Base-by-base conservation (phyloP, 2,113 vertebrate species). In the Gymnorhina tibicen region DNA sequence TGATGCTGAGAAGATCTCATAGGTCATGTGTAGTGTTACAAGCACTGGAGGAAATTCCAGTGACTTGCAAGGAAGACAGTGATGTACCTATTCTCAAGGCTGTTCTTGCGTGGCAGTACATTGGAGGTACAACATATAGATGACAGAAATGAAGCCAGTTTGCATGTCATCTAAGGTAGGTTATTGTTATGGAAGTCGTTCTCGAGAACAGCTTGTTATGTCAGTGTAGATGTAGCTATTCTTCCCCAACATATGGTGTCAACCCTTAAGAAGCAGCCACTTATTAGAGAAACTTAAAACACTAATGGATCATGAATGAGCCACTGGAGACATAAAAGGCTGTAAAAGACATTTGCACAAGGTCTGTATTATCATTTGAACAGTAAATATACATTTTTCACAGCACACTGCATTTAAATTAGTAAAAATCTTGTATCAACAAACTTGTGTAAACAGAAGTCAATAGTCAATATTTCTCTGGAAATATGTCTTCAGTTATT, bases 101-200 rank as follows among this genome's bases (percentile, higher is more conserved):
- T 91, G 13, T 64, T 33, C 18, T 30, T 69, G 15, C 13, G 32
- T 0, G 0, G 16, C 15, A 46, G 14, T 23, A 17, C 19, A 13
- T 8, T 82, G 20, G 30, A 75, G 22, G 5, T 62, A 24, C 26
- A 91, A 77, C 9, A 28, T 2, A 14, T 2, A 41, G 15, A 23
- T 8, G 32, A 22, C 1, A 66, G 24, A 73, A 74, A 62, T 58
- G 0, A 58, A 77, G 10, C 3, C 19, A 26, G 10, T 64, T 62
- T 69, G 7, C 10, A 16, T 30, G 5, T 16, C 58, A 53, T 24
- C 32, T 49, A 69, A 74, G 3, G 0, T 11, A n/a, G 4, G 3
- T 28, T 68, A 22, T n/a, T 76, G 6, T 21, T 33, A 47, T 9
- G 8, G 16, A 69, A 76, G 11, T 24, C 74, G 23, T 32, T 70